phyloP scores from a whole-genome alignment of 2,888 invertebrate genomes.

The Agrochola litura region DNA sequence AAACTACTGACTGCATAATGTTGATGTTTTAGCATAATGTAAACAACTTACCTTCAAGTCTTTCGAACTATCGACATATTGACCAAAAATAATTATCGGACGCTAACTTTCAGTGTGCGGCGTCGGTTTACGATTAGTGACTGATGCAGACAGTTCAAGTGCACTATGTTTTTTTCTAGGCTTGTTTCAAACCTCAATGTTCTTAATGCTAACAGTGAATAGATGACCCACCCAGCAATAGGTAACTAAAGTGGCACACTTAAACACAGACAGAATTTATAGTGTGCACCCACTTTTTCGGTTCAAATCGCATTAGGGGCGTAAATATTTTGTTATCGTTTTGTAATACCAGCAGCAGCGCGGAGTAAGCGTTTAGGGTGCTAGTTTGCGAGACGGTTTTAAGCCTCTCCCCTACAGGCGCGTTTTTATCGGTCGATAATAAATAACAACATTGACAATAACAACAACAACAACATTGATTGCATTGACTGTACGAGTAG shows the following conservation, averaged over 20 bases:
- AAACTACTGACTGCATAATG: too few species aligned
- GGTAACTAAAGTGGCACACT: not conserved
- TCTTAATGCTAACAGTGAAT: not conserved
- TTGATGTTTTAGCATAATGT: too few species aligned
- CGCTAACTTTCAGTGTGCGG: too few species aligned
- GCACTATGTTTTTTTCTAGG: not conserved
- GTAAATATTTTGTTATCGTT: not conserved
- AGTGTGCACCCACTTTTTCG: not conserved
- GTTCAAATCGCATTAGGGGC: not conserved
- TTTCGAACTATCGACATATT: too few species aligned
- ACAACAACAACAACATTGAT: too few species aligned
- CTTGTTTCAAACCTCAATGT: constrained; percentile 1
- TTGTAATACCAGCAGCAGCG: not conserved
- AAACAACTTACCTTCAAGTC: too few species aligned
- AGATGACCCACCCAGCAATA: not conserved
- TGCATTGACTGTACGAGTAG: too few species aligned
- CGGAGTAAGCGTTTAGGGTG: not conserved
- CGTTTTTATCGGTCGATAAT: too few species aligned
- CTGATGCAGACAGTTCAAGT: not conserved
- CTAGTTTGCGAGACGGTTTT: not conserved
- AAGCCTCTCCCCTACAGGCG: too few species aligned
- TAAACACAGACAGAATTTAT: not conserved
- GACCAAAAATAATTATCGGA: too few species aligned
- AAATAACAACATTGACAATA: too few species aligned
- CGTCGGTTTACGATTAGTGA: not conserved